Evolutionary conservation across 1,140 invertebrate genomes (phyloP), one percentile per base, ranked within the genome.

Genomic region (Littorina saxatilis): DNA sequence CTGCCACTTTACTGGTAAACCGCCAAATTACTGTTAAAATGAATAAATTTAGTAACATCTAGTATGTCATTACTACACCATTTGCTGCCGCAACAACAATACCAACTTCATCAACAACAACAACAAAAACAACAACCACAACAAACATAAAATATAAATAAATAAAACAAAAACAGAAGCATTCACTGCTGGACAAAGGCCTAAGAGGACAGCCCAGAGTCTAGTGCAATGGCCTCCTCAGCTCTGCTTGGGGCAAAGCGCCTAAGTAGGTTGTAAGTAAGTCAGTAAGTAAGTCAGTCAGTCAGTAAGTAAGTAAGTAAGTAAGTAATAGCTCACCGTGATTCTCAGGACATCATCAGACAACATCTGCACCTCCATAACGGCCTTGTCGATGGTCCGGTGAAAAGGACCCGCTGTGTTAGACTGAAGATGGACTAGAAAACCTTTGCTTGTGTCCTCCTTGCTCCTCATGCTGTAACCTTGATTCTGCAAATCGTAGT

Each of bases 301-400:
- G 11, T n/a, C n/a, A n/a, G n/a, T n/a, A n/a, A n/a, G n/a, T n/a
- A n/a, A n/a, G n/a, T n/a, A n/a, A n/a, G n/a, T n/a, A n/a, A n/a
- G n/a, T n/a, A n/a, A n/a, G n/a, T n/a, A n/a, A n/a, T n/a, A n/a
- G n/a, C 63, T 68, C 7, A 68, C 63, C 63, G 27, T 68, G 29
- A 68, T 37, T 27, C 63, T 32, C 63, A 32, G 29, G 20, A 68
- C 11, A 4, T 68, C 35, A 37, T 15, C 13, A 11, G 63, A 68
- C 63, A 68, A 37, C 29, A 35, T 68, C 35, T 68, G 29, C 63
- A 68, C 63, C 35, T 68, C 63, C 63, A 68, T 68, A n/a, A 68
- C 63, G 11, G 63, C 63, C 20, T 68, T 68, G 27, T 11, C 11
- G 17, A 37, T 32, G 2, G 63, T 5, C 7, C 35, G 13, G 20